Evolutionary conservation across 2,797 vertebrate genomes (phyloP), one percentile per base, ranked within the genome.

Genomic region (Leuciscus waleckii): DNA sequence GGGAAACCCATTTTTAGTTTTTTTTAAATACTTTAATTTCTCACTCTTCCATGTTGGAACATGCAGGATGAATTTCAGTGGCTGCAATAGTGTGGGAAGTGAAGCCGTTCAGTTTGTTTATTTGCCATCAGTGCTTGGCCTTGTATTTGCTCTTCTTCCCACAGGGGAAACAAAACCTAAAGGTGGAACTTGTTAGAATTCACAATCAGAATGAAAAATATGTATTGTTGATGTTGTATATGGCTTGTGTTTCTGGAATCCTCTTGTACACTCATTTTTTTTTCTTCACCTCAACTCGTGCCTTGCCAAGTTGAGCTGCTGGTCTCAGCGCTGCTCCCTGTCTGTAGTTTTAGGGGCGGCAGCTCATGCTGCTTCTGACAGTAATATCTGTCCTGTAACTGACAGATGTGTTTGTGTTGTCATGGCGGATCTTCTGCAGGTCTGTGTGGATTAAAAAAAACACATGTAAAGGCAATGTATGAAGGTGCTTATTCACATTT

Each of bases 101-200:
- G 51, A 41, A 32, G 46, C 26, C 7, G 3, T 70, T 84, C 21
- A 23, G 7, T 79, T 70, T 43, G 32, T 78, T 84, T 37, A 67
- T 68, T 56, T 79, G 65, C 9, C n/a, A 43, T 70, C 19, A 78
- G 65, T 32, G 5, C 26, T 79, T 35, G 29, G 68, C 41, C 67
- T 58, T 71, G 21, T 26, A 61, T 85, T 29, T 63, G 21, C 26
- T 71, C 26, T 49, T 58, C 39, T 67, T 79, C 37, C 29, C 5
- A 71, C 39, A 9, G 26, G 37, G 74, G 21, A 23, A 29, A 10
- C 79, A 71, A 79, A 80, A 19, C 4, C 6, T 37, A 29, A 35
- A 79, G 39, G 41, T 79, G 29, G 67, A 68, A 79, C 65, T 84
- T 39, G 32, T 79, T 61, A 61, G 21, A 85, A 71, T n/a, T 85